phyloP scores from a whole-genome alignment of 2,113 vertebrate genomes.

The Hemibagrus wyckioides region DNA sequence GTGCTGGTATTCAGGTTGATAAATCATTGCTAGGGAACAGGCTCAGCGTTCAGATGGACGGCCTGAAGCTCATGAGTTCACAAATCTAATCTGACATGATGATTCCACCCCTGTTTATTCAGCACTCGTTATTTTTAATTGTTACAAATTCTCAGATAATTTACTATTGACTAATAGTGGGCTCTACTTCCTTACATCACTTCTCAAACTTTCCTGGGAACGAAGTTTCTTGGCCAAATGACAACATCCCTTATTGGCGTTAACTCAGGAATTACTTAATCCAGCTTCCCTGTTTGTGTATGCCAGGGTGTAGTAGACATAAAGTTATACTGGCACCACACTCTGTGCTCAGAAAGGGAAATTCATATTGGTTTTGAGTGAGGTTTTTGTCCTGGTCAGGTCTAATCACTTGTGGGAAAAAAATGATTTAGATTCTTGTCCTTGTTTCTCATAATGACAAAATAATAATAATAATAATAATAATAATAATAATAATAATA shows the following conservation, averaged over 20 bases:
- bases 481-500: too few relatives aligned
- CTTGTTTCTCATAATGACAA: not conserved
- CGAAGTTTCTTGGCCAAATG: slow-evolving; percentile 14
- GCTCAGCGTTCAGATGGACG: too few relatives aligned
- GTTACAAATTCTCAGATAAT: not conserved
- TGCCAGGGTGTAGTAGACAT: not conserved
- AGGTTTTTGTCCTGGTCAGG: not conserved
- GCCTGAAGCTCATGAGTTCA: too few relatives aligned
- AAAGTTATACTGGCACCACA: not conserved
- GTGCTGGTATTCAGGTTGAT: not conserved
- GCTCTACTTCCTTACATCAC: not conserved
- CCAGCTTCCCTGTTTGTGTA: not conserved
- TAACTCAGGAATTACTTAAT: slow-evolving; percentile 18
- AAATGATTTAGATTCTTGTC: not conserved
- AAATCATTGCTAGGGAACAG: not conserved
- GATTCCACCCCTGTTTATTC: not conserved
- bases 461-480: too few relatives aligned
- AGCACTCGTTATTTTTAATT: not conserved
- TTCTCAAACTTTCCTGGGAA: slow-evolving; percentile 10
- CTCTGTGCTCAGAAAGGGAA: not conserved
- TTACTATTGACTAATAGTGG: slow-evolving; percentile 2
- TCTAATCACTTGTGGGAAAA: not conserved
- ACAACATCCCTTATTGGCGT: not conserved
- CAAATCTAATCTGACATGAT: not conserved
- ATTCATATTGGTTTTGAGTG: not conserved